These are phyloP conservation scores for Eupeodes latifasciatus DNA, from an alignment of 2,888 invertebrate species.

Conservation along the genomic window DNA sequence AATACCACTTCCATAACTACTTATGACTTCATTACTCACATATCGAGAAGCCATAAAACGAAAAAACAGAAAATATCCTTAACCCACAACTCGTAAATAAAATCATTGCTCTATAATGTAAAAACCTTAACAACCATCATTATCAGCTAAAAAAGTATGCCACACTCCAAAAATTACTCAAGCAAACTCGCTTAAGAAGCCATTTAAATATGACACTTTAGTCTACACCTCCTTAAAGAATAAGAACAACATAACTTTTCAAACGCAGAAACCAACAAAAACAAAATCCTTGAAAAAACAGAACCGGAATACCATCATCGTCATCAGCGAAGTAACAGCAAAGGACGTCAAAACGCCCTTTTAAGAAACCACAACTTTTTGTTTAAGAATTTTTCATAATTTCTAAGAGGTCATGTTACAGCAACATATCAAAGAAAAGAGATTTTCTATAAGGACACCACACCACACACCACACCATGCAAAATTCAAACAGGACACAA, in stretches of 20 bases:
- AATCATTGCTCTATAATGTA: conserved; percentile 11
- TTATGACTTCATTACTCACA: conserved; percentile 21
- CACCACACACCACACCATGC: neutral
- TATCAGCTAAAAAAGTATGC: conserved; percentile 5
- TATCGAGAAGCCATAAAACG: conserved; percentile 34
- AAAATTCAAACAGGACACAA: conserved; percentile 61
- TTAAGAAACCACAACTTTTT: conserved; percentile 62
- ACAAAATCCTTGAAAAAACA: conserved; percentile 26
- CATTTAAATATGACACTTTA: conserved; percentile 67
- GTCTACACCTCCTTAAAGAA: conserved; percentile 60
- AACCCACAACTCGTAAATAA: conserved; percentile 1
- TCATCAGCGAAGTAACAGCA: conserved; percentile 8
- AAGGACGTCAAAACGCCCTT: conserved; percentile 2
- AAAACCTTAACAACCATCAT: neutral
- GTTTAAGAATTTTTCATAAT: conserved; percentile 64
- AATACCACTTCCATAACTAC: neutral
- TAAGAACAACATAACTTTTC: neutral
- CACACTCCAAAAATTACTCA: conserved; percentile 62
- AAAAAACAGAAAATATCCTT: conserved; percentile 15
- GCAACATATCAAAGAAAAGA: conserved; percentile 2
- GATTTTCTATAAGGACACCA: conserved; percentile 32
- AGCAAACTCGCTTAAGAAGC: conserved; percentile 62
- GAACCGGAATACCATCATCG: conserved; percentile 61
- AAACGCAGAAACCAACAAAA: neutral
- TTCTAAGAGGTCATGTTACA: conserved; percentile 62